phyloP scores from a whole-genome alignment of 1,140 invertebrate genomes.

The Piezodorus guildinii region DNA sequence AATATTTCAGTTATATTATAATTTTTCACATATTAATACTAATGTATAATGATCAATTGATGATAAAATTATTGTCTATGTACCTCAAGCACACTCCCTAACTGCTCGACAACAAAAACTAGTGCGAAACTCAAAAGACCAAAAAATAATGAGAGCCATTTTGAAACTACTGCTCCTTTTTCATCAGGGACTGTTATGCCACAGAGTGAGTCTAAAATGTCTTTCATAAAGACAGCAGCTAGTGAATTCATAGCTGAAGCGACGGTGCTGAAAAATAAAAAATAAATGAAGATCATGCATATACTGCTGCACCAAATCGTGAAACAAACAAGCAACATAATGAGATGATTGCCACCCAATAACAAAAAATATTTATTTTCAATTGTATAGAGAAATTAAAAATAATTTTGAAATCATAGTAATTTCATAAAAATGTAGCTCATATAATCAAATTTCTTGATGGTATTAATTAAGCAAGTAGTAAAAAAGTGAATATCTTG shows the following conservation, averaged over 20 bases:
- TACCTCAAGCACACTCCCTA: slow-evolving; percentile 70
- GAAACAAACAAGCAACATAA: too few relatives aligned
- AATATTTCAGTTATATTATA: slow-evolving; percentile 11
- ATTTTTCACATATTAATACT: not conserved
- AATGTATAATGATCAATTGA: not conserved
- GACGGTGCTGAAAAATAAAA: slow-evolving; percentile 56
- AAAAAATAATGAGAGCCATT: slow-evolving; percentile 48
- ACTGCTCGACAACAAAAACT: slow-evolving; percentile 67
- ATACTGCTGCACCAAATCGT: too few relatives aligned
- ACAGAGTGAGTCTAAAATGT: slow-evolving; percentile 60
- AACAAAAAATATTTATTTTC: too few relatives aligned
- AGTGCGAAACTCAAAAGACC: slow-evolving; percentile 49
- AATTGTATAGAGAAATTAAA: too few relatives aligned
- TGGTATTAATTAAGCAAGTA: too few relatives aligned
- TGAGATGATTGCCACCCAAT: too few relatives aligned
- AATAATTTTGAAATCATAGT: too few relatives aligned
- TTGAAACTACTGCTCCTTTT: slow-evolving; percentile 52
- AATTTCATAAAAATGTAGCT: too few relatives aligned
- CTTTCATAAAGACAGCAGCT: slow-evolving; percentile 79
- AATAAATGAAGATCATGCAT: too few relatives aligned
- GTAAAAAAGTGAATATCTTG: too few relatives aligned
- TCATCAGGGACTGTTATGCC: slow-evolving; percentile 53
- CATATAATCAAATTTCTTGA: too few relatives aligned
- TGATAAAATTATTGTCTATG: slow-evolving; percentile 13
- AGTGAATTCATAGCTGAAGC: slow-evolving; percentile 84